Percentiles rank a stretch among this genome's conserved stretches.
phyloP scores from a whole-genome alignment of 2,113 vertebrate species.

The Aptenodytes patagonicus region DNA sequence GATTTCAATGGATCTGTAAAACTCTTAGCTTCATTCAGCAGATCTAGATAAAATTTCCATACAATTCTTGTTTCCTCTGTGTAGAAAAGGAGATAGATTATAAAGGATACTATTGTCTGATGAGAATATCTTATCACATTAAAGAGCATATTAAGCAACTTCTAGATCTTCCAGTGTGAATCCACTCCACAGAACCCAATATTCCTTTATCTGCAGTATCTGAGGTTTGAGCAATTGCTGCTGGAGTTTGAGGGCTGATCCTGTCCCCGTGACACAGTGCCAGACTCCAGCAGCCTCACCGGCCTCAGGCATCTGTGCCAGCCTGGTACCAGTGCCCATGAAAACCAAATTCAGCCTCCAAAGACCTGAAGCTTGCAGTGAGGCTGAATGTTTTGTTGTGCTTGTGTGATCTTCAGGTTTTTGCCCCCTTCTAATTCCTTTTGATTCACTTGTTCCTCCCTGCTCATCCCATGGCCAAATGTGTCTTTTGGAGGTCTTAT shows the following conservation, averaged over 20 bases:
- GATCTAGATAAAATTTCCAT: not conserved
- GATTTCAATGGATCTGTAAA: constrained; percentile 3
- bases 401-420: not conserved
- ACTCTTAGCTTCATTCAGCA: not conserved
- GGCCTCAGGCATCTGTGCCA: rapidly evolving
- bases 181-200: rapidly evolving
- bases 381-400: rapidly evolving
- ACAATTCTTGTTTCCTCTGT: not conserved
- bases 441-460: not conserved
- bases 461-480: rapidly evolving
- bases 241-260: not conserved
- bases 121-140: not conserved
- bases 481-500: rapidly evolving
- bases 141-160: not conserved
- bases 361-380: rapidly evolving
- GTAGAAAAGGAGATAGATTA: not conserved
- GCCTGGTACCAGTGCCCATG: rapidly evolving
- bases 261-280: rapidly evolving
- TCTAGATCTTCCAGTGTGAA: not conserved
- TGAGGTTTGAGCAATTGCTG: not conserved
- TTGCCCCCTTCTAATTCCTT: not conserved
- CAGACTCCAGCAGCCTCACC: not conserved
- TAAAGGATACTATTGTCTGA: not conserved
- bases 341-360: rapidly evolving
- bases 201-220: rapidly evolving